Conservation (phyloP, 2,888 invertebrate species). For the Drosophila testacea region DNA sequence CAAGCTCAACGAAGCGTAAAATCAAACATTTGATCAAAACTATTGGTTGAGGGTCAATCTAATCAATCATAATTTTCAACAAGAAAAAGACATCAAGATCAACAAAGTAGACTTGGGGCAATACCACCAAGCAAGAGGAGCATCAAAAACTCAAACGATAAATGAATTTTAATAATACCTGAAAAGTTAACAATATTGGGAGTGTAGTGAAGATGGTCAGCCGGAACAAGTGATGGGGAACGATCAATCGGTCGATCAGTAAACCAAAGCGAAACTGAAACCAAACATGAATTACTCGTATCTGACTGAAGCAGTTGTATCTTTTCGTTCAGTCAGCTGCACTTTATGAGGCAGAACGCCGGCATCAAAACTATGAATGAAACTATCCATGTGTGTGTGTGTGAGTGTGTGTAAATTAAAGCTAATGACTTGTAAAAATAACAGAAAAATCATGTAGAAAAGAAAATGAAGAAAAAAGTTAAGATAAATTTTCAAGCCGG, state of each 20-base stretch:
- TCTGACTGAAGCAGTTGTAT: slow-evolving; percentile 15
- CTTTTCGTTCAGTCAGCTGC: slow-evolving; percentile 41
- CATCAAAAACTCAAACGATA: slow-evolving; percentile 22
- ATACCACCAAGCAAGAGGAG: slow-evolving; percentile 47
- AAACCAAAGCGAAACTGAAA: slow-evolving; percentile 17
- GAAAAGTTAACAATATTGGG: slow-evolving; percentile 18
- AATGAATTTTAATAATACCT: slow-evolving; percentile 42
- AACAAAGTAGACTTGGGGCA: slow-evolving; percentile 36
- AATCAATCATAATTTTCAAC: slow-evolving; percentile 75
- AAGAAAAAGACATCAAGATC: slow-evolving; percentile 48
- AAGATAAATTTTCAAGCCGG: slow-evolving; percentile 44
- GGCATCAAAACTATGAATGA: slow-evolving; percentile 65
- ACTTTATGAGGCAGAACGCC: slow-evolving; percentile 62
- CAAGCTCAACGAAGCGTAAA: slow-evolving; percentile 60
- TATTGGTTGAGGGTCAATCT: slow-evolving; percentile 55
- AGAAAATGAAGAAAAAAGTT: slow-evolving; percentile 17
- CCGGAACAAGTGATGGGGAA: slow-evolving; percentile 40
- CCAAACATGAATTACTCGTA: slow-evolving; percentile 19
- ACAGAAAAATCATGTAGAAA: slow-evolving; percentile 41
- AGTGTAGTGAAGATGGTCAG: slow-evolving; percentile 29
- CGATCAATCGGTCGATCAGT: slow-evolving; percentile 51
- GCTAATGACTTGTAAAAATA: slow-evolving; percentile 81
- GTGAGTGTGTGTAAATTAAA: slow-evolving; percentile 68
- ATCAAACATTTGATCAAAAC: slow-evolving; percentile 59
- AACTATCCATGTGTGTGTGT: slow-evolving; percentile 52